Base-by-base conservation (phyloP, 2,113 vertebrate genomes). In the Dinomys branickii region DNA sequence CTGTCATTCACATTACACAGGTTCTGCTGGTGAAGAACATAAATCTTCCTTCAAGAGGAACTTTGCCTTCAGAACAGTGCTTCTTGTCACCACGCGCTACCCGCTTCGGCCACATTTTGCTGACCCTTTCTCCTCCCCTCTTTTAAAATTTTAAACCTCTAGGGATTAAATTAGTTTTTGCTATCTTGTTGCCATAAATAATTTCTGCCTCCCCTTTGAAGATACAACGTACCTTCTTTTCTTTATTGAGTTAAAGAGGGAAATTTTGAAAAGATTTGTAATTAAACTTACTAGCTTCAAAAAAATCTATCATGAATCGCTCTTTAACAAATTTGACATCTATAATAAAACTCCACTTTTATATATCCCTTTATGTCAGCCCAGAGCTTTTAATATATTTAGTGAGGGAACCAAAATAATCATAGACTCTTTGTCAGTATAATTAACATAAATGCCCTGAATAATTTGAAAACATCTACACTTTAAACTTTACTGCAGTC, bases 11-110 rank as follows among this genome's bases (percentile, higher is more conserved):
- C 90, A 24, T 84, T 97, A 97, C 95, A 97, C 3, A 56, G 73
- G 87, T 97, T 97, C 89, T 54, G 97, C 96, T 90, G 80, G 89
- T 16, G 50, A 67, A 11, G 97, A 96, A 83, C 97, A 98, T 97
- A 98, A 98, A 98, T 98, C 98, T 98, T 98, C 96, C 73, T 95
- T 97, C 93, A n/a, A n/a, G n/a, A n/a, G n/a, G n/a, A n/a, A n/a
- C n/a, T n/a, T n/a, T 85, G 47, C 98, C 96, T 97, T 85, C 83
- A 95, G 93, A 97, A 97, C 97, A 82, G 38, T 86, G 65, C 50
- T 95, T 96, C 35, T 44, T 22, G 50, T 97, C 98, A 96, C 97
- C 95, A 78, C 84, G 94, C 50, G 84, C 83, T 61, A 58, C 28
- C 35, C 54, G 30, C 54, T 80, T 56, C 8, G 14, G 35, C 65